Base-by-base conservation (phyloP, 1,140 invertebrate species). In the Notospermus geniculatus region DNA sequence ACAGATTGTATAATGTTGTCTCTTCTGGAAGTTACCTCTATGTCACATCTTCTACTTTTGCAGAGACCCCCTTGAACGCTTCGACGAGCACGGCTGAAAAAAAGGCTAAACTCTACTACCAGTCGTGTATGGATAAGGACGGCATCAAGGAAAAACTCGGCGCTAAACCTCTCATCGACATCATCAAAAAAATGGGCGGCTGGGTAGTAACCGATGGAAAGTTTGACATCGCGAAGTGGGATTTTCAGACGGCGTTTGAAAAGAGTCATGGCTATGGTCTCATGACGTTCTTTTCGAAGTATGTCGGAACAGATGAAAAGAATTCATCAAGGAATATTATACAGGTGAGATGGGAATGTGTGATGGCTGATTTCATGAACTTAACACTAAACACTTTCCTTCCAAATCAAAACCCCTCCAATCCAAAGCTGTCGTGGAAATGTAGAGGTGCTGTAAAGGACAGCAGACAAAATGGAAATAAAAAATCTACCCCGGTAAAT, bases 111-210 rank as follows among this genome's bases (percentile, higher is more conserved):
- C 80, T 88, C 1, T 98, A 96, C 80, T 98, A 95, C 79, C 83
- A 88, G 61, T 95, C 95, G 0, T 98, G 95, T 75, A 87, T 97
- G 84, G 95, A 98, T 78, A 85, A 85, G 0, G 95, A 96, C 70
- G 92, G 94, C 72, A 95, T 90, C 0, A 89, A 96, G 55, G 94
- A 97, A 82, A 81, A 86, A 45, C 75, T 91, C 7, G 91, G 91
- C 0, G 86, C 88, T 2, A 84, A 89, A 67, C 95, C 95, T 0
- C 85, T 98, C 78, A 72, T 90, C 1, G 85, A 89, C 32, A 74
- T 97, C 0, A 78, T 97, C 29, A 79, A 85, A 23, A 83, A 87
- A 57, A 71, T 84, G 43, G 68, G 75, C 0, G 90, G 91, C 0
- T 92, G 91, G 91, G 89, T 88, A 71, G 80, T 92, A 15, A 84